phyloP scores from a whole-genome alignment of 1,140 invertebrate genomes.

The Oryctes rhinoceros region DNA sequence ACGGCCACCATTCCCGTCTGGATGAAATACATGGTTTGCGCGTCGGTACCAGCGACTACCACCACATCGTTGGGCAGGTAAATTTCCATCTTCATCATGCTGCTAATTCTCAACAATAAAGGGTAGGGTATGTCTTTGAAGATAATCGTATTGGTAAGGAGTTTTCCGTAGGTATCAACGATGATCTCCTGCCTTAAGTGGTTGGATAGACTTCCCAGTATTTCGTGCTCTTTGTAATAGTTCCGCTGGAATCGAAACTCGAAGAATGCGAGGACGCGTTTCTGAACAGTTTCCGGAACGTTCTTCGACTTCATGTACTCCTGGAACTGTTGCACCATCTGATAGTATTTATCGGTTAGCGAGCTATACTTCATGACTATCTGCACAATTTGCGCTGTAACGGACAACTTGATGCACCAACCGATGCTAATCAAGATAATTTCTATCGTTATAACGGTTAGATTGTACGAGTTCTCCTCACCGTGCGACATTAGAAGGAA shows the following conservation, averaged over 20 bases:
- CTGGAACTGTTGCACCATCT: slow-evolving; percentile 48
- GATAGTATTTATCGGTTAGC: slow-evolving; percentile 46
- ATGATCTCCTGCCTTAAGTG: slow-evolving; percentile 48
- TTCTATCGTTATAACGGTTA: not conserved
- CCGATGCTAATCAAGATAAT: not conserved
- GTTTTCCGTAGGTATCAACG: slow-evolving; percentile 47
- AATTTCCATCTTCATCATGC: slow-evolving; percentile 50
- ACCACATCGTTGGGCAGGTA: slow-evolving; percentile 58
- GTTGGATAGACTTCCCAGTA: slow-evolving; percentile 44
- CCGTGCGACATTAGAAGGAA: not conserved
- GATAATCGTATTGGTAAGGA: slow-evolving; percentile 49
- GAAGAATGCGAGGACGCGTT: slow-evolving; percentile 48
- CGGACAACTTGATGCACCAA: not conserved
- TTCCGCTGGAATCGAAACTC: slow-evolving; percentile 52
- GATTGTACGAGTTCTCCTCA: not conserved
- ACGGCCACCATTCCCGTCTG: slow-evolving; percentile 66
- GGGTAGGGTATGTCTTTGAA: slow-evolving; percentile 41
- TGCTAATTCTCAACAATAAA: slow-evolving; percentile 50
- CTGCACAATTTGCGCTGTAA: slow-evolving; percentile 32
- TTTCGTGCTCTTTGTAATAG: slow-evolving; percentile 49
- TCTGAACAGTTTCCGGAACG: slow-evolving; percentile 47
- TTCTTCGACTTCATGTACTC: slow-evolving; percentile 49
- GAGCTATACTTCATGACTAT: slow-evolving; percentile 36
- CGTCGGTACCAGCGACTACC: slow-evolving; percentile 63
- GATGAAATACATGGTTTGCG: slow-evolving; percentile 69